phyloP scores from a whole-genome alignment of 2,113 vertebrate genomes.

The Eidolon helvum region DNA sequence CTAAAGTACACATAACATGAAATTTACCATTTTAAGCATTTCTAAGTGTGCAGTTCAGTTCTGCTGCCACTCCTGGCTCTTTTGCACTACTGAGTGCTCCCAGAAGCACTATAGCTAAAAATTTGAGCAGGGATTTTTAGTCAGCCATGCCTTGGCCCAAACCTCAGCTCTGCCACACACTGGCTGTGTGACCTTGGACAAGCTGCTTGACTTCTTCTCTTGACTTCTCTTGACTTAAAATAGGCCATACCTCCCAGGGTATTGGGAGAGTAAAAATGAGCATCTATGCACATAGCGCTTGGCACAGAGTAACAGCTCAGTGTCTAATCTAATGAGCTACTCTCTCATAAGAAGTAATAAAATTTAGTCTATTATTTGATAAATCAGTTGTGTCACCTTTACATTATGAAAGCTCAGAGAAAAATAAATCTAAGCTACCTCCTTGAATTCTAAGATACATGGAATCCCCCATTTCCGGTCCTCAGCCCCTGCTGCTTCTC shows the following conservation, averaged over 20 bases:
- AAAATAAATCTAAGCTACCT: not conserved
- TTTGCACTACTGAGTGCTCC: not conserved
- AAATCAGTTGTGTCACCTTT: not conserved
- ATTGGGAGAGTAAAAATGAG: not conserved
- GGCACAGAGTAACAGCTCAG: not conserved
- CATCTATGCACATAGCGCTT: not conserved
- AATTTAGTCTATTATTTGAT: not conserved
- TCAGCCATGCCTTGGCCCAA: not conserved
- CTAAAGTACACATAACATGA: not conserved
- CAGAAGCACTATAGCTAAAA: not conserved
- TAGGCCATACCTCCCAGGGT: not conserved
- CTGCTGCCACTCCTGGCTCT: not conserved
- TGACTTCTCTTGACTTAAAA: no score
- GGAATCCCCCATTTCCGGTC: not conserved
- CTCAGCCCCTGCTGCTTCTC: not conserved
- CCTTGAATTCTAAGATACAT: not conserved
- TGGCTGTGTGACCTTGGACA: not conserved
- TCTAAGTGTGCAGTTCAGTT: not conserved
- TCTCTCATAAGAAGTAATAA: not conserved
- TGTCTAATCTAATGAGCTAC: not conserved
- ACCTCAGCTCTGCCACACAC: not conserved
- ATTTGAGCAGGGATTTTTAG: not conserved
- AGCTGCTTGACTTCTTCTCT: not conserved
- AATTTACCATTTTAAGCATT: not conserved
- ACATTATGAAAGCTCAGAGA: not conserved